A percentile compares a stretch with the other conserved stretches of the same genome.
These are phyloP conservation scores for Drosophila carrolli DNA, from an alignment of 1,140 invertebrate species.

Conservation along the genomic window DNA sequence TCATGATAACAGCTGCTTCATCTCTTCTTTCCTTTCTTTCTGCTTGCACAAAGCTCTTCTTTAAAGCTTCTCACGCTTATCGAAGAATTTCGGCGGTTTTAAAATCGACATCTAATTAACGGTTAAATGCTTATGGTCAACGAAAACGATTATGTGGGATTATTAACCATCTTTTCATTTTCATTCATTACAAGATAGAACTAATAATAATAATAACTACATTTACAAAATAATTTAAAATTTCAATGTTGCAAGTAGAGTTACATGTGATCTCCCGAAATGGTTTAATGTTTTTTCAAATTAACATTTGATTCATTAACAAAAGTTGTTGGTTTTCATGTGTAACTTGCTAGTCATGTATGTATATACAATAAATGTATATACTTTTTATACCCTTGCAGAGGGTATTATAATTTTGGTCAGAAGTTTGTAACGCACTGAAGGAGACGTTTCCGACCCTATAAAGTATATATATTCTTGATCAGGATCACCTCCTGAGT, in stretches of 20 bases:
- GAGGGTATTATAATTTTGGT: too few relatives aligned
- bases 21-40: conserved; percentile 18
- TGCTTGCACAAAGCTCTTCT: conserved; percentile 17
- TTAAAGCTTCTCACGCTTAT: conserved; percentile 29
- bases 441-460: too few relatives aligned
- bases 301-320: neutral
- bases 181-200: conserved; percentile 17
- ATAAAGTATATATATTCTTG: too few relatives aligned
- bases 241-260: too few relatives aligned
- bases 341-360: conserved; percentile 23
- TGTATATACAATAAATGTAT: conserved; percentile 1
- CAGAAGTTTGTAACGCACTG: too few relatives aligned
- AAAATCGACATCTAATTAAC: conserved; percentile 29
- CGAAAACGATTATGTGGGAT: neutral
- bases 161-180: conserved; percentile 5
- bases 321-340: neutral
- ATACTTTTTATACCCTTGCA: too few relatives aligned
- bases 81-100: conserved; percentile 16
- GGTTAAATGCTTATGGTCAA: conserved; percentile 12
- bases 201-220: neutral
- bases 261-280: too few relatives aligned
- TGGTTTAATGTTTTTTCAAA: neutral
- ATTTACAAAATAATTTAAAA: neutral
- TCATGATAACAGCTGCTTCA: conserved; percentile 51
- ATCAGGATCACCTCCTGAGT: too few relatives aligned